Evolutionary conservation across 2,888 invertebrate genomes (phyloP), one percentile per base, ranked within the genome.

Genomic region (Netelia inedita): DNA sequence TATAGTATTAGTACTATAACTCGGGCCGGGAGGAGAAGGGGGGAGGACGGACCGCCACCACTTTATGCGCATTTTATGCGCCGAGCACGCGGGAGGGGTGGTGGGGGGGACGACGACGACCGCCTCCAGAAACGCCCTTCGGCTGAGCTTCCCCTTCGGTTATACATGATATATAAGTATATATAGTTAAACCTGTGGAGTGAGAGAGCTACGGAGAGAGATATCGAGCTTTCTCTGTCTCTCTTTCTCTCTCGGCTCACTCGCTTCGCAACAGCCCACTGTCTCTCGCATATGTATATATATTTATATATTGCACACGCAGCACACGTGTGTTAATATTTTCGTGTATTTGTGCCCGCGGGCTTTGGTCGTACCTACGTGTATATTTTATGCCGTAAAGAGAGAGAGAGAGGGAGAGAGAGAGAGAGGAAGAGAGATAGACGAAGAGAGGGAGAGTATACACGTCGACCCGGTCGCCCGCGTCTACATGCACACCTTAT

Each of bases 41-140:
- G 35, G 35, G 35, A 6, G 35, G 35, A 35, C 35, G 35, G 59
- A 76, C 74, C 87, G 63, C 85, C 84, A 76, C 85, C 80, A 76
- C 83, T 87, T 88, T 87, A 83, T 87, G 88, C 88, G 88, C 87
- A 87, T 88, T 88, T 86, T 86, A 86, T 87, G 73, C 72, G 78
- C 63, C 84, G 66, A 73, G 76, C 86, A 79, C 35, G 35, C 35
- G 35, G 35, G 35, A 35, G 35, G 35, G 16, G 85, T 81, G 80
- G 84, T 86, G 87, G 90, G 92, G 92, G 92, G 91, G 91, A 91
- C 89, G 89, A 91, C 89, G 89, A 89, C 92, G 93, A 93, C 93
- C 93, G 93, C 93, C 93, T 93, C 92, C 91, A 92, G 93, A 92
- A 93, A 93, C 93, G 93, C 93, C 93, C 93, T 93, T 92, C 88